Evolutionary conservation across 2,797 vertebrate genomes (phyloP).

Genomic region (Falco novaeseelandiae): DNA sequence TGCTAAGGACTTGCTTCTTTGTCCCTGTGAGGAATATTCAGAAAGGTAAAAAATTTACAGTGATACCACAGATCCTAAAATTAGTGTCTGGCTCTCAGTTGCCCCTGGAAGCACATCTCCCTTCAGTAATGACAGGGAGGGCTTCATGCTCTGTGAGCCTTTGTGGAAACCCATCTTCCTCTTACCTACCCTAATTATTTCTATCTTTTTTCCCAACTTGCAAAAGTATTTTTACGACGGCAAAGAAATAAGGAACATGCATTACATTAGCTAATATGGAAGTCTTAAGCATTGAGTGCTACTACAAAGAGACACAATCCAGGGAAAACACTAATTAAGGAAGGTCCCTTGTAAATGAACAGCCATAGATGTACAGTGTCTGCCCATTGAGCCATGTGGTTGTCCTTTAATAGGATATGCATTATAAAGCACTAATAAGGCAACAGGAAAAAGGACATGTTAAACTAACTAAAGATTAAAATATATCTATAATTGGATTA

Average conservation of each 20-base stretch:
- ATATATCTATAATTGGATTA: conserved; percentile 29
- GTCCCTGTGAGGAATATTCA: neutral
- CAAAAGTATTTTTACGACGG: neutral
- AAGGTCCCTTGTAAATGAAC: neutral
- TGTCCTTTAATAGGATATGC: conserved; percentile 28
- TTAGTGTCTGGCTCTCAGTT: neutral
- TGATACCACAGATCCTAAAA: neutral
- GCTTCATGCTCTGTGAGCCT: neutral
- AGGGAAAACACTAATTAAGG: conserved; percentile 33
- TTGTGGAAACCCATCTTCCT: neutral
- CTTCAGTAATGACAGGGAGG: neutral
- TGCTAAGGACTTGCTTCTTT: neutral
- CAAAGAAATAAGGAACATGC: neutral
- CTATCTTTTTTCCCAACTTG: neutral
- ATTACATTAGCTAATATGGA: neutral
- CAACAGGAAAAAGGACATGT: neutral
- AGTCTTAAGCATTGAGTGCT: neutral
- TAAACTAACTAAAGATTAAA: conserved; percentile 53
- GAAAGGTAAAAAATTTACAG: neutral
- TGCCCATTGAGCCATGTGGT: neutral
- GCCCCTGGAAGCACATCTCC: neutral
- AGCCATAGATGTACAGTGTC: neutral
- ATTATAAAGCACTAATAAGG: neutral
- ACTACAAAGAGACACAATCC: neutral
- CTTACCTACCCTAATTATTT: neutral